These are phyloP conservation scores for Diploptera punctata DNA, from an alignment of 2,888 invertebrate genomes.

Conservation along the genomic window DNA sequence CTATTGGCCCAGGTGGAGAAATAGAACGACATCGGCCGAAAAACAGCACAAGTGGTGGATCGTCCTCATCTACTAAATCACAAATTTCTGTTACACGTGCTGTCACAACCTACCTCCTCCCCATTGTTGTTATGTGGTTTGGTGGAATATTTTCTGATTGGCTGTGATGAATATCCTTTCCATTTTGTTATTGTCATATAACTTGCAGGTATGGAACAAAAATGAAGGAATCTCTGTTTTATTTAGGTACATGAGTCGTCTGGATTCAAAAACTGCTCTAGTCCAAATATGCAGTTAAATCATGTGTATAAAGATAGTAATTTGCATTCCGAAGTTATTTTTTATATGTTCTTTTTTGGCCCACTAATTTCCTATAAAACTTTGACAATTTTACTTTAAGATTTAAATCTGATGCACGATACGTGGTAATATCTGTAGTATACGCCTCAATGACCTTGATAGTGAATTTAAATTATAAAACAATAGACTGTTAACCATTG, in stretches of 20 bases:
- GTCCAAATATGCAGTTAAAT: background rate
- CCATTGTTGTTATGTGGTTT: conserved; percentile 86
- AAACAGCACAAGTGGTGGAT: conserved; percentile 49
- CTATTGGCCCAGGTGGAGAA: background rate
- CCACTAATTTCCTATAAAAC: too few species aligned
- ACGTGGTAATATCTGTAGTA: too few species aligned
- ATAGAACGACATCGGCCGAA: conserved; percentile 21
- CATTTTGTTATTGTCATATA: conserved; percentile 21
- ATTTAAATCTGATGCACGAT: too few species aligned
- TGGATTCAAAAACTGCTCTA: conserved; percentile 15
- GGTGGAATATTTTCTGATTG: conserved; percentile 82
- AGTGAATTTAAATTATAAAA: too few species aligned
- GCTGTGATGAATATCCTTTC: conserved; percentile 67
- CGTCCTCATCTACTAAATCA: conserved; percentile 55
- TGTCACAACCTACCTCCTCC: conserved; percentile 76
- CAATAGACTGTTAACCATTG: too few species aligned
- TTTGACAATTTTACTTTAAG: too few species aligned
- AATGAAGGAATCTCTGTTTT: background rate
- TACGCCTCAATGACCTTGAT: too few species aligned
- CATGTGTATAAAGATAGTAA: background rate
- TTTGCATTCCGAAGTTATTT: background rate
- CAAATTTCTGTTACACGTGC: conserved; percentile 65
- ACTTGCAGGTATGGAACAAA: conserved; percentile 3
- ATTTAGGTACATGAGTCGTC: conserved; percentile 14
- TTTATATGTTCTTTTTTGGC: background rate